Base-by-base conservation (phyloP, 2,113 vertebrate genomes). In the Onychorhynchus coronatus region DNA sequence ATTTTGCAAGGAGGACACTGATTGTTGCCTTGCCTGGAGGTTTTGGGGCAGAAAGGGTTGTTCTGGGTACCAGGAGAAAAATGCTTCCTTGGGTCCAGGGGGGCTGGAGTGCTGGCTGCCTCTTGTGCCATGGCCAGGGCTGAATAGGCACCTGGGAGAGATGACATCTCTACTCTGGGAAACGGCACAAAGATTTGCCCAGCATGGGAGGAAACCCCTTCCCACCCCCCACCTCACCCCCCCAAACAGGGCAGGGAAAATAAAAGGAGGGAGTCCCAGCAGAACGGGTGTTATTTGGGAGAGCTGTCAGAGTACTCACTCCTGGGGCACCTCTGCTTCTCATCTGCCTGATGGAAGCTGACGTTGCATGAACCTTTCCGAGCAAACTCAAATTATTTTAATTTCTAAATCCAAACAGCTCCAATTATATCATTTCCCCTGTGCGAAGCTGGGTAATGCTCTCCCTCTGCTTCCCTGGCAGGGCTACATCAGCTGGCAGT, bases 371-470 rank as follows among this genome's bases (percentile, higher is more conserved):
- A 97, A 97, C 95, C 82, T 94, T 96, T 68, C 96, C 3, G 12
- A 97, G 91, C 94, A 97, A 96, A 94, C 95, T 95, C 93, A 96
- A 96, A 96, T 97, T 97, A 97, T 96, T 97, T 86, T 94, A 97
- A 97, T 97, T 97, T 97, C 90, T 94, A 97, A 97, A 97, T 97
- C 97, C 96, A 97, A 97, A 97, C 96, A 96, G 91, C 88, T 92
- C 91, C 94, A 96, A 97, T 97, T 97, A 97, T 96, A 96, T 95
- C 59, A 96, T 97, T 97, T 97, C 96, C 93, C 96, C 70, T 55
- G 91, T 63, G 89, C 15, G 1, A 82, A 75, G 93, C 89, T 41
- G 78, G 93, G 93, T 85, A 96, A 95, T 91, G 62, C 91, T 95
- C 94, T 89, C 77, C 92, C 94, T 91, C 70, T 65, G 49, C 85